Percentiles rank a stretch among this genome's conserved stretches.
phyloP scores from a whole-genome alignment of 2,888 invertebrate genomes.

The Machimus atricapillus region DNA sequence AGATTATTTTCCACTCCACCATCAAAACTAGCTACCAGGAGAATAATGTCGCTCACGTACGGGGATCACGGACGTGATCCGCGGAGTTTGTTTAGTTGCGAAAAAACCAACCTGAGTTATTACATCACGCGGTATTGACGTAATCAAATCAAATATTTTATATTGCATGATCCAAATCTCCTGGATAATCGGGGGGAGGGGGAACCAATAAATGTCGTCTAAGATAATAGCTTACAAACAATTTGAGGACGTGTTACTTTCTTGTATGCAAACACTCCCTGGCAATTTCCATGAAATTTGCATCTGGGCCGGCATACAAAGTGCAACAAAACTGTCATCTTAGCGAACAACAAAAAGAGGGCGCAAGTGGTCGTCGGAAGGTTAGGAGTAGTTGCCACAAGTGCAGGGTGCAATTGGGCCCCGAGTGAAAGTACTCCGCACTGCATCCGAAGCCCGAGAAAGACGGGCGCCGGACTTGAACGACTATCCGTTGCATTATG shows the following conservation, averaged over 20 bases:
- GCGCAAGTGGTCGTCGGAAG: not conserved
- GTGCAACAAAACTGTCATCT: conserved; percentile 26
- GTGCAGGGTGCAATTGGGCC: not conserved
- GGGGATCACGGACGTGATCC: not conserved
- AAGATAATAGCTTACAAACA: conserved; percentile 25
- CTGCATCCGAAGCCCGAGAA: not conserved
- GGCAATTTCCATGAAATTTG: conserved; percentile 38
- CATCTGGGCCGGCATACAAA: conserved; percentile 35
- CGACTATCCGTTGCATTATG: not conserved
- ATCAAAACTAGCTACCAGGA: not conserved
- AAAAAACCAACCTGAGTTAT: not conserved
- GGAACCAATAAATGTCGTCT: conserved; percentile 2
- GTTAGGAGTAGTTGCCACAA: conserved; percentile 1
- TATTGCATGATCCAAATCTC: not conserved
- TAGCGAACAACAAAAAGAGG: not conserved
- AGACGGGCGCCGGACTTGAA: not conserved
- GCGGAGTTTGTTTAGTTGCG: not conserved
- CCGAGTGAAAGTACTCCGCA: not conserved
- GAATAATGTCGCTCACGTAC: conserved; percentile 17
- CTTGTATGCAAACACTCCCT: conserved; percentile 13
- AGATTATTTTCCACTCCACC: conserved; percentile 3
- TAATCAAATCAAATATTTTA: conserved; percentile 9
- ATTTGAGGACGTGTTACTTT: conserved; percentile 36
- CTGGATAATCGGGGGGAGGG: not conserved
- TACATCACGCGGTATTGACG: not conserved